Conservation (phyloP, 2,797 vertebrate species). For the Acanthurus leucopareius region DNA sequence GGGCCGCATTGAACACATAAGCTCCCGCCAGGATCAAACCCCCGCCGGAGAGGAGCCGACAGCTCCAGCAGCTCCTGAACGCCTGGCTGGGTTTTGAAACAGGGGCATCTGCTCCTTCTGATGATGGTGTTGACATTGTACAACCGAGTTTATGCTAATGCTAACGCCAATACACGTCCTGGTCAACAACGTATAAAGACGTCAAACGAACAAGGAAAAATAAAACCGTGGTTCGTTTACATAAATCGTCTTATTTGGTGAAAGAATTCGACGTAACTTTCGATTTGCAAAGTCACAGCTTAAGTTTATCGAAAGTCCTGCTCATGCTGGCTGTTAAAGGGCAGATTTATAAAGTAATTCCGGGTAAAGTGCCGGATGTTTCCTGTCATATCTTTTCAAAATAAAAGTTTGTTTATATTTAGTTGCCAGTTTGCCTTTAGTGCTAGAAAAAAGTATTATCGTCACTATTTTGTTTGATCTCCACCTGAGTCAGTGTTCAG, state of each 20-base stretch:
- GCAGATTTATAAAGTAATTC: conserved; percentile 20
- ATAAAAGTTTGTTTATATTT: conserved; percentile 33
- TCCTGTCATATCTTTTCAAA: conserved; percentile 53
- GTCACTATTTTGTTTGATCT: too few species aligned
- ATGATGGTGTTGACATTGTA: conserved; percentile 51
- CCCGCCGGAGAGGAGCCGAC: conserved; percentile 75
- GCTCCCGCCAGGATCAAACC: conserved; percentile 70
- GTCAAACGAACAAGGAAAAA: neutral
- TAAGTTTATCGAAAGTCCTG: fast-evolving
- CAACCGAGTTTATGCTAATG: conserved; percentile 25
- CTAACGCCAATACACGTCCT: conserved; percentile 2
- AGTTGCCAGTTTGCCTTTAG: neutral
- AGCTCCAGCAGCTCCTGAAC: conserved; percentile 79
- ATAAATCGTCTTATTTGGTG: neutral
- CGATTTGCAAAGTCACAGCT: fast-evolving
- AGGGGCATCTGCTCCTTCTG: neutral
- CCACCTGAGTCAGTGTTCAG: too few species aligned
- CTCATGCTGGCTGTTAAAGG: neutral
- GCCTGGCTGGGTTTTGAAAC: neutral
- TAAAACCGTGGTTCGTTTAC: neutral
- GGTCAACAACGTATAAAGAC: too few species aligned
- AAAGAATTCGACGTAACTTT: fast-evolving
- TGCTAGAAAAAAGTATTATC: too few species aligned
- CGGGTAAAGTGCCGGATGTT: neutral
- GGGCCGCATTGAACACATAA: conserved; percentile 76